These are phyloP conservation scores for Paramuricea clavata DNA, from an alignment of 92 coral and sea anemone species.

Conservation along the genomic window DNA sequence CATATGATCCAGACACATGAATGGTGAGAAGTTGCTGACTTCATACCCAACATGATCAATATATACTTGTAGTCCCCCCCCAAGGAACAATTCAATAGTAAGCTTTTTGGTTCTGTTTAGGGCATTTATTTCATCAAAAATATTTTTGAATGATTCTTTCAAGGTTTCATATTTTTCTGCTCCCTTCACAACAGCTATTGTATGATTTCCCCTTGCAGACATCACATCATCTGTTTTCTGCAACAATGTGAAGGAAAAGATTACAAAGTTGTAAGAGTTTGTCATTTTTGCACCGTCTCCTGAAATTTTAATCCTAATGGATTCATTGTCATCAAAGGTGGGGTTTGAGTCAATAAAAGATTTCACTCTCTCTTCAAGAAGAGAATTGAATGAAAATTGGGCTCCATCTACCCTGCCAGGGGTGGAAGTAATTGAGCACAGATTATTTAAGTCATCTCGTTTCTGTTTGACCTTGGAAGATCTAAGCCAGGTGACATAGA, in stretches of 20 bases:
- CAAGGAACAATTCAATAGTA: conserved; percentile 7
- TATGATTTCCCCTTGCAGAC: conserved; percentile 11
- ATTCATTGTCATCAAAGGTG: conserved; percentile 25
- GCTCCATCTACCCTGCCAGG: conserved; percentile 76
- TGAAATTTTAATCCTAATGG: conserved; percentile 59
- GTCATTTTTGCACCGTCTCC: conserved; percentile 19
- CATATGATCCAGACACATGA: neutral
- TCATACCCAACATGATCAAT: neutral
- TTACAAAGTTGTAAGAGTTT: neutral
- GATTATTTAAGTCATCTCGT: conserved; percentile 65
- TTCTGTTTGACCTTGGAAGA: conserved; percentile 74
- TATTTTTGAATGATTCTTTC: neutral
- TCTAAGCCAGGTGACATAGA: conserved; percentile 56
- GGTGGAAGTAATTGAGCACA: conserved; percentile 71
- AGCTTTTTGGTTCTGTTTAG: neutral
- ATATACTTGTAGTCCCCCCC: conserved; percentile 11
- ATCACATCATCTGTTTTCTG: neutral
- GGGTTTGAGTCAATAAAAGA: conserved; percentile 29
- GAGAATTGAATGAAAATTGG: conserved; percentile 58
- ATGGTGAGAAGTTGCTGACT: neutral
- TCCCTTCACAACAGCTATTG: conserved; percentile 1
- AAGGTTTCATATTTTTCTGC: conserved; percentile 2
- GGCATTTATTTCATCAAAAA: conserved; percentile 20
- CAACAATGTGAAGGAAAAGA: neutral
- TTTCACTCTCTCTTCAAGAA: conserved; percentile 43